phyloP scores from a whole-genome alignment of 2,113 vertebrate species.

The Rhea pennata region DNA sequence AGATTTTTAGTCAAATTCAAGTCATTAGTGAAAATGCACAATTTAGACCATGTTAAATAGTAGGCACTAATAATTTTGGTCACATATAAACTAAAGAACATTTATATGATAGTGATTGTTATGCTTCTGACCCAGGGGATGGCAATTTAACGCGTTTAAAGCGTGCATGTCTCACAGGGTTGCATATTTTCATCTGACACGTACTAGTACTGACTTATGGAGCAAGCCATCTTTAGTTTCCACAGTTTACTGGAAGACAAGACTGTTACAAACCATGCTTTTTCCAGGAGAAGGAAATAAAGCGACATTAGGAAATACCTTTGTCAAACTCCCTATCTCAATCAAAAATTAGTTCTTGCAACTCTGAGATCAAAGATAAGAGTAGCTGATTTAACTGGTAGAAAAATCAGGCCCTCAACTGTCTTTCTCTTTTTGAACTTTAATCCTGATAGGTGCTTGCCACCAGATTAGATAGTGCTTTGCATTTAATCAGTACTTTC shows the following conservation, averaged over 20 bases:
- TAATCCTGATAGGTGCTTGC: not conserved
- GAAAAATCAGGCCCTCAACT: not conserved
- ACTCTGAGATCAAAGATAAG: not conserved
- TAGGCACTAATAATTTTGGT: not conserved
- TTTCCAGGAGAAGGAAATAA: not conserved
- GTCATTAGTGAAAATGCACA: not conserved
- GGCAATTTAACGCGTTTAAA: not conserved
- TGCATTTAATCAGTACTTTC: not conserved
- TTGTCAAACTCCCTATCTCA: not conserved
- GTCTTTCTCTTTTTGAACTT: not conserved
- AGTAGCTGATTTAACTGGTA: not conserved
- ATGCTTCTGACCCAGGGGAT: not conserved
- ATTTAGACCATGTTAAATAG: not conserved
- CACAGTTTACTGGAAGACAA: not conserved
- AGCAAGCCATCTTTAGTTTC: not conserved
- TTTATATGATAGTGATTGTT: not conserved
- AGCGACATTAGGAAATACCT: not conserved
- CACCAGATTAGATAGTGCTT: not conserved
- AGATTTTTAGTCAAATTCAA: not conserved
- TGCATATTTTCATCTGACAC: not conserved
- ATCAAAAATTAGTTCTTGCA: not conserved
- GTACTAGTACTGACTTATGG: not conserved
- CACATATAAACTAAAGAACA: not conserved
- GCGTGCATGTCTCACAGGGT: not conserved
- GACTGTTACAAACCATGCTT: not conserved